These are phyloP conservation scores for Tipula confusa DNA, from an alignment of 2,888 invertebrate genomes.

Conservation along the genomic window DNA sequence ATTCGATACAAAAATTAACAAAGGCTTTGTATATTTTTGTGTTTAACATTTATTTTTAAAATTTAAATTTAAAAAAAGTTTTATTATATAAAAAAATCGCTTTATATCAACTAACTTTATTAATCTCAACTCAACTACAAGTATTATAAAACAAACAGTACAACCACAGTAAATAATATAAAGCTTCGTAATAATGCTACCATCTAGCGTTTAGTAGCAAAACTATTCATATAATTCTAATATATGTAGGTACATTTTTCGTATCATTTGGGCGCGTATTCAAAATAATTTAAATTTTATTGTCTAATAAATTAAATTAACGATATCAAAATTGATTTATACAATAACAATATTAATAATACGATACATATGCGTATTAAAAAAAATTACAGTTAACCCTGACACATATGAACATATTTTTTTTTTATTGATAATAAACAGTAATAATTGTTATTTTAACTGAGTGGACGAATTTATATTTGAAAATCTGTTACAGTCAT, in stretches of 20 bases:
- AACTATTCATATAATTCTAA: neutral
- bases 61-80: too few relatives aligned
- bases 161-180: neutral
- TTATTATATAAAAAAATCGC: too few relatives aligned
- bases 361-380: neutral
- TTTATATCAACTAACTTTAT: too few relatives aligned
- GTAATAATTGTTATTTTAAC: neutral
- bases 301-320: constrained; percentile 9
- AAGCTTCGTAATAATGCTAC: neutral
- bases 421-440: neutral
- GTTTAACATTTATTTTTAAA: too few relatives aligned
- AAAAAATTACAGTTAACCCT: neutral
- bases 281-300: neutral
- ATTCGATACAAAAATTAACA: too few relatives aligned
- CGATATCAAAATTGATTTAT: constrained; percentile 16
- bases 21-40: too few relatives aligned
- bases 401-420: neutral
- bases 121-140: too few relatives aligned
- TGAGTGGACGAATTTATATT: neutral
- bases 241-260: neutral
- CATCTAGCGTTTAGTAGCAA: neutral
- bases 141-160: too few relatives aligned
- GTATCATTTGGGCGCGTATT: neutral
- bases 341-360: neutral
- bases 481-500: neutral